A percentile compares a stretch with the other conserved stretches of the same genome.
Conservation (phyloP, 2,888 invertebrate genomes). For the Clistopyga incitator region DNA sequence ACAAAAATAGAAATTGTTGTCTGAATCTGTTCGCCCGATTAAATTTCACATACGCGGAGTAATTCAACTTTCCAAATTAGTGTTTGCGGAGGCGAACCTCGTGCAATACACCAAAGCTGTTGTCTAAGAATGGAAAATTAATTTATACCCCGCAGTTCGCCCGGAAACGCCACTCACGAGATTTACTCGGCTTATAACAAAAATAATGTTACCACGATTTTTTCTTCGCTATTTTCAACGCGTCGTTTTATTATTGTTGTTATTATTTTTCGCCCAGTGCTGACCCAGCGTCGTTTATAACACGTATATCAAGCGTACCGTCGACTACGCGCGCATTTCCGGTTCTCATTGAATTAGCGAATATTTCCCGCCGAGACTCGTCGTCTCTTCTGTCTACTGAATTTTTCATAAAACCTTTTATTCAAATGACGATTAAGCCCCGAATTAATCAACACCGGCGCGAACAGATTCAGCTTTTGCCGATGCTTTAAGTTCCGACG, state of each 20-base stretch:
- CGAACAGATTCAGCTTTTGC: slow-evolving; percentile 52
- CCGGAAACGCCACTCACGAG: slow-evolving; percentile 53
- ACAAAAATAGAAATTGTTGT: neutral
- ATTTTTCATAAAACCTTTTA: neutral
- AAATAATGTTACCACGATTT: slow-evolving; percentile 22
- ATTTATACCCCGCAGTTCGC: neutral
- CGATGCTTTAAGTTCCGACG: slow-evolving; percentile 8
- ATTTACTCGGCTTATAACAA: neutral
- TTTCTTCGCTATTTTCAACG: slow-evolving; percentile 6
- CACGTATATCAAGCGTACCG: neutral
- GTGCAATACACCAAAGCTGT: neutral
- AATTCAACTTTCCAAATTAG: neutral
- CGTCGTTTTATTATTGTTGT: no score
- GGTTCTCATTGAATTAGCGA: neutral
- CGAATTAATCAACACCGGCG: neutral
- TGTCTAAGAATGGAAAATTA: slow-evolving; percentile 24
- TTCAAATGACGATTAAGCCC: neutral
- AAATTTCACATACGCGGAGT: neutral
- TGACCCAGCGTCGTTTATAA: neutral
- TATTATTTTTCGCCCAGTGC: neutral
- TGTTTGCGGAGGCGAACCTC: neutral
- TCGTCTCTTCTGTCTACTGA: neutral
- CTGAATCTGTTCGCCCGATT: slow-evolving; percentile 37
- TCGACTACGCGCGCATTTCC: neutral
- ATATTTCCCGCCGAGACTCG: neutral